These are phyloP conservation scores for Scatophagus argus DNA, from an alignment of 2,113 vertebrate genomes.

Conservation along the genomic window DNA sequence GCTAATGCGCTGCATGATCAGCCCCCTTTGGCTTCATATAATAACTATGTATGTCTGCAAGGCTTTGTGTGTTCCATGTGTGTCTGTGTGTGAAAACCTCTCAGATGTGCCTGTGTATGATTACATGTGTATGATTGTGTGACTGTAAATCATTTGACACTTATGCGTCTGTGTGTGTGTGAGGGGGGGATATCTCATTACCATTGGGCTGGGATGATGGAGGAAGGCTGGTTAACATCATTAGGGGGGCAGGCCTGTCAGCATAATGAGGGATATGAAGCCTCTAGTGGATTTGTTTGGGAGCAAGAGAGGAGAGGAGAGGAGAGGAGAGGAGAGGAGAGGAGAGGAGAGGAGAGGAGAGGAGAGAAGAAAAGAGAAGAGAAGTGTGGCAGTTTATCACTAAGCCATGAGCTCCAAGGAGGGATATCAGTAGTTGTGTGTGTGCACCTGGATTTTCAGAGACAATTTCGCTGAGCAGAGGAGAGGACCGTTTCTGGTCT, in stretches of 20 bases:
- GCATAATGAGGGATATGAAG: conserved; percentile 73
- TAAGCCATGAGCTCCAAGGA: conserved; percentile 5
- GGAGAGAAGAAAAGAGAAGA: not conserved
- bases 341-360: not conserved
- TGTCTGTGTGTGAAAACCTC: not conserved
- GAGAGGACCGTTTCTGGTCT: conserved; percentile 30
- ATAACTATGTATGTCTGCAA: conserved; percentile 49
- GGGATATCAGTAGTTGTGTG: conserved; percentile 10
- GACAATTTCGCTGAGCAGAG: not conserved
- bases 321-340: not conserved
- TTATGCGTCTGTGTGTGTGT: conserved; percentile 41
- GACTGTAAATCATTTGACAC: conserved; percentile 63
- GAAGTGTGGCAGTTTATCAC: conserved; percentile 17
- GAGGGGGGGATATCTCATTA: conserved; percentile 64
- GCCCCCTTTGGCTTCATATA: conserved; percentile 59
- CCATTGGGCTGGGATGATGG: conserved; percentile 65
- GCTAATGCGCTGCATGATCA: conserved; percentile 60
- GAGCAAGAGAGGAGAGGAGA: not conserved
- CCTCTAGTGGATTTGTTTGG: conserved; percentile 58
- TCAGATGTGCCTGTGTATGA: conserved; percentile 44
- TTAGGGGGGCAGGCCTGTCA: conserved; percentile 75
- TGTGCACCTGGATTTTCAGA: conserved; percentile 32
- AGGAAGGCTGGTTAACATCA: conserved; percentile 74
- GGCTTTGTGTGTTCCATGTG: conserved; percentile 12
- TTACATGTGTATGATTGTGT: conserved; percentile 42